Conservation (phyloP, 2,797 vertebrate species). For the Muraenolepis orangiensis region DNA sequence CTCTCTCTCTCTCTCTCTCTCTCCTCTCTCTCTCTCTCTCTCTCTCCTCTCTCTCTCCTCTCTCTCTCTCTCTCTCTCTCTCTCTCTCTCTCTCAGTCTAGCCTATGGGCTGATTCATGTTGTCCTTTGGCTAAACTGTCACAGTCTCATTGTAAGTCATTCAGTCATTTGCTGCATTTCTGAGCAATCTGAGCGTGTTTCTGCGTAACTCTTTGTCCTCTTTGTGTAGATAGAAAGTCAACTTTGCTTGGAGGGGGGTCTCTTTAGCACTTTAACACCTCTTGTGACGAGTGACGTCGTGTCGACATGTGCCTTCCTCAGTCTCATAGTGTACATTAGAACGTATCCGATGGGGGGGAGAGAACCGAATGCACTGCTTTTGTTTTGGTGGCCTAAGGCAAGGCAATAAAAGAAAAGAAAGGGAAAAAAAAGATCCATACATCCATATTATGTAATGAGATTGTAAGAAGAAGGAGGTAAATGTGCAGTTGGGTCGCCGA, state of each 20-base stretch:
- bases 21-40: constrained; percentile 33
- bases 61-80: constrained; percentile 15
- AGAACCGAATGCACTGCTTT: neutral
- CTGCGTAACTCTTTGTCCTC: too few relatives aligned
- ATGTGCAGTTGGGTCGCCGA: neutral
- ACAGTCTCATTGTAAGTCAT: neutral
- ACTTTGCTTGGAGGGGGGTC: neutral
- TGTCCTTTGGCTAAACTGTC: neutral
- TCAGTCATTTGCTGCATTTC: neutral
- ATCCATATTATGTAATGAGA: neutral
- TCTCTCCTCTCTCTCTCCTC: constrained; percentile 27
- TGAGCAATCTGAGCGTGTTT: too few relatives aligned
- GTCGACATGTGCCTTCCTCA: neutral
- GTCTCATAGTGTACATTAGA: neutral
- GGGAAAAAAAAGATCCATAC: neutral
- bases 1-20: constrained; percentile 7
- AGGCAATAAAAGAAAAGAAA: too few relatives aligned
- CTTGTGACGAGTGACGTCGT: too few relatives aligned
- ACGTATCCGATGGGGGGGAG: constrained; percentile 28
- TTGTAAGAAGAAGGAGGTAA: neutral
- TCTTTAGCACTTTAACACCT: too few relatives aligned
- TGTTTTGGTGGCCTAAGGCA: too few relatives aligned
- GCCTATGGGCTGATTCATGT: neutral
- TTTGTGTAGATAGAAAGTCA: too few relatives aligned
- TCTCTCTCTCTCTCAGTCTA: constrained; percentile 19